Evolutionary conservation across 2,797 vertebrate species (phyloP).

Genomic region (Trachops cirrhosus): DNA sequence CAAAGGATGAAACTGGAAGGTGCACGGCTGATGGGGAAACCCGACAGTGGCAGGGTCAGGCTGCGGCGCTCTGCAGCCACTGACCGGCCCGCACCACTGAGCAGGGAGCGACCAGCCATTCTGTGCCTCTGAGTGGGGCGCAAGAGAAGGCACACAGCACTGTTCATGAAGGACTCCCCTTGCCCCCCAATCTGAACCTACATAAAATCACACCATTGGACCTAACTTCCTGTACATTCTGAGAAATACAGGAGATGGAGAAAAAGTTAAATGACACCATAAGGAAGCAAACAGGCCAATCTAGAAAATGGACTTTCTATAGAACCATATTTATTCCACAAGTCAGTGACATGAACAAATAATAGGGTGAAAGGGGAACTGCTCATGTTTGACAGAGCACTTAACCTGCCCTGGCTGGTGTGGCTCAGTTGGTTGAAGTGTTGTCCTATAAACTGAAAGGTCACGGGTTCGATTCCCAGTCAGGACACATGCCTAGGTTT

Average conservation of each 20-base stretch:
- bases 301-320: background rate
- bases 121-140: background rate
- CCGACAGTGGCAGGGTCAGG: background rate
- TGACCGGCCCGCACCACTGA: background rate
- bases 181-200: background rate
- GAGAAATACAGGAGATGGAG: background rate
- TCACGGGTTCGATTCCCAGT: too few species aligned
- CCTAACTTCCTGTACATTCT: background rate
- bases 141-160: background rate
- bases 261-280: background rate
- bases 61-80: background rate
- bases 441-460: too few species aligned
- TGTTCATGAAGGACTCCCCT: background rate
- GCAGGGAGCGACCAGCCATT: background rate
- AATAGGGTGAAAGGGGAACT: background rate
- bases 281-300: background rate
- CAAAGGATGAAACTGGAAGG: background rate
- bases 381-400: background rate
- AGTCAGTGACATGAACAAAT: background rate
- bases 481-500: too few species aligned
- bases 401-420: background rate
- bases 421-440: background rate
- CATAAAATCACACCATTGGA: background rate
- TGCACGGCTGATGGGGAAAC: background rate
- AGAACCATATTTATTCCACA: background rate